Base-by-base conservation (phyloP, 2,113 vertebrate genomes). In the Macaca mulatta region DNA sequence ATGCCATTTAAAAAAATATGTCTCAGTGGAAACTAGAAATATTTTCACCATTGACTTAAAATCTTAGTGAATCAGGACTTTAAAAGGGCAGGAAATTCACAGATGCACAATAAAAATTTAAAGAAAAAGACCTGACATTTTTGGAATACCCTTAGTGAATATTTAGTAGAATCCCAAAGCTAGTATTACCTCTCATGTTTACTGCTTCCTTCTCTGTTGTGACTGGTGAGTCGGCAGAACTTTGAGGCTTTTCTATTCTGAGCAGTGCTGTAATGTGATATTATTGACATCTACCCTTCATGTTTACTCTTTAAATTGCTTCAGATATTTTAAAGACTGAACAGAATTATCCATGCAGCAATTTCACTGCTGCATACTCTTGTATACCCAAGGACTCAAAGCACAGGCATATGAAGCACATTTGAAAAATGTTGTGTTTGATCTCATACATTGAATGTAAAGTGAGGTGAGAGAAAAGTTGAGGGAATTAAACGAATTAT, bases 121-220 rank as follows among this genome's bases (percentile, higher is more conserved):
- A 96, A 97, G 81, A 93, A 72, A 52, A 94, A 52, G 88, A 95
- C 77, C 90, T 97, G 95, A 96, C 85, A 96, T 97, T 97, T 98
- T 96, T 55, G 43, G 52, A 94, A 96, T 82, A 89, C 78, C 79
- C 74, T 84, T 27, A 50, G 80, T 91, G 96, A 95, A 67, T 96
- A 95, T 94, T 96, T 95, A 94, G 35, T 61, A 85, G 88, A 50
- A 52, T 79, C 87, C 27, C 17, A 88, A 89, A 82, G 43, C 32
- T 48, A 27, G 38, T 18, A 13, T 64, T 92, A 50, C 40, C n/a
- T 89, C n/a, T 64, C 17, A 59, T 0, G 0, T 67, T 61, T 32
- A 79, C 50, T 1, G 25, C 5, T 52, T 88, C 64, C 18, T 84
- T 78, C 32, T 89, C 30, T 72, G n/a, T 23, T 84, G 23, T 92